These are phyloP conservation scores for Smithornis capensis DNA, from an alignment of 2,113 vertebrate species.

Conservation along the genomic window DNA sequence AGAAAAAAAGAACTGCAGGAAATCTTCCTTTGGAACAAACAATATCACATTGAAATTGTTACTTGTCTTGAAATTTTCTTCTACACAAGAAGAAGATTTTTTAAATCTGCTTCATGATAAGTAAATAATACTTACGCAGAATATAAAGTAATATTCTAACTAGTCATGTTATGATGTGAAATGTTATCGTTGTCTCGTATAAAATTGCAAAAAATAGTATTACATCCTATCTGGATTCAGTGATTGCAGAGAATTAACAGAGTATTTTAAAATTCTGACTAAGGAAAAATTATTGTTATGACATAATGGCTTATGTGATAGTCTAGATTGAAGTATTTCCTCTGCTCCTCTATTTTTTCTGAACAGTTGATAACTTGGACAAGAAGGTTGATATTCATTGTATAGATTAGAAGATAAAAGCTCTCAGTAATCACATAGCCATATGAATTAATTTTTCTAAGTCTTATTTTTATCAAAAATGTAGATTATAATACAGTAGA, in stretches of 20 bases:
- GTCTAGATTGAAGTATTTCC: not conserved
- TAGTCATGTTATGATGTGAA: not conserved
- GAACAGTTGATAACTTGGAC: not conserved
- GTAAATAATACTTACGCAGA: not conserved
- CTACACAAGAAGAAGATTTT: not conserved
- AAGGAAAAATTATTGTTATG: not conserved
- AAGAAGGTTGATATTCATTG: not conserved
- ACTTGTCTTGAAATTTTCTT: not conserved
- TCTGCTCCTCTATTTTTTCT: not conserved
- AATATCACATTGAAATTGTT: not conserved
- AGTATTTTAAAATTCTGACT: not conserved
- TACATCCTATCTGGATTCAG: not conserved
- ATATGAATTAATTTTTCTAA: not conserved
- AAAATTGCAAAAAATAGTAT: not conserved
- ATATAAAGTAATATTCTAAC: not conserved
- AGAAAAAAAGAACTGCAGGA: not conserved
- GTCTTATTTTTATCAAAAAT: not conserved
- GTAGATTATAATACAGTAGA: not conserved
- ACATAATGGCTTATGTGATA: not conserved
- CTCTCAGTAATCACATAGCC: not conserved
- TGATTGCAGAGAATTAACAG: not conserved
- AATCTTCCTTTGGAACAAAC: not conserved
- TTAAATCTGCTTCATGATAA: not conserved
- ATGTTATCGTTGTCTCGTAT: not conserved
- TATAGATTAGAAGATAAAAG: not conserved